phyloP scores from a whole-genome alignment of 30 jellyfish, hydroid and myxozoan species.

The Aurelia sp. region DNA sequence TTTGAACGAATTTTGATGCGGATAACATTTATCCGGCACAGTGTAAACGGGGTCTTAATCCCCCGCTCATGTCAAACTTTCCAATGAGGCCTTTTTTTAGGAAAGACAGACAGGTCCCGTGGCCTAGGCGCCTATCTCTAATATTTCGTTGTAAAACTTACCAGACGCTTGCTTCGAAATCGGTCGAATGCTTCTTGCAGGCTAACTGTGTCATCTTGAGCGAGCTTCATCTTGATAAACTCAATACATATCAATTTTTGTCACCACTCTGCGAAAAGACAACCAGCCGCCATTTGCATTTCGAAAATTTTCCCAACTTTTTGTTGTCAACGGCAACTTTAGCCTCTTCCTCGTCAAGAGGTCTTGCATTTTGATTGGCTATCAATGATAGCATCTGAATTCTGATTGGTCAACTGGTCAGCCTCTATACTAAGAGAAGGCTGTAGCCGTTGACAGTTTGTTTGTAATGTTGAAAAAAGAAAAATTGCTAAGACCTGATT shows the following conservation, averaged over 20 bases:
- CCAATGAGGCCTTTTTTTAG: no score
- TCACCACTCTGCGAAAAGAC: neutral
- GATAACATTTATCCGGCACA: no score
- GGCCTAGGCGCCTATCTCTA: no score
- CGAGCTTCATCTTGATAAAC: neutral
- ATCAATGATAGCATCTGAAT: neutral
- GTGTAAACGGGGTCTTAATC: no score
- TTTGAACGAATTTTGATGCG: no score
- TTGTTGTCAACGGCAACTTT: conserved; percentile 7
- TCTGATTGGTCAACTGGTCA: conserved; percentile 1
- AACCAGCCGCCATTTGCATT: no score
- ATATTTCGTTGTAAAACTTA: neutral
- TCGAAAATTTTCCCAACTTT: neutral
- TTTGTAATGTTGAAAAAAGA: no score
- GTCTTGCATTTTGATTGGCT: conserved; percentile 24
- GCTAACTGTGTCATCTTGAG: conserved; percentile 31
- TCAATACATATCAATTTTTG: neutral
- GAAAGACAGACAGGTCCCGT: no score
- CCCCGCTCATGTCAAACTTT: no score
- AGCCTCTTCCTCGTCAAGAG: conserved; percentile 27
- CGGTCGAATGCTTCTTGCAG: conserved; percentile 75
- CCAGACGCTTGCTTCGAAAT: conserved; percentile 71
- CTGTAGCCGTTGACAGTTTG: neutral
- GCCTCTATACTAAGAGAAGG: conserved; percentile 11
- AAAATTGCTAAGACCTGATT: neutral